Evolutionary conservation across 2,113 vertebrate species (phyloP), one percentile per base, ranked within the genome.

Genomic region (Zosterops borbonicus): DNA sequence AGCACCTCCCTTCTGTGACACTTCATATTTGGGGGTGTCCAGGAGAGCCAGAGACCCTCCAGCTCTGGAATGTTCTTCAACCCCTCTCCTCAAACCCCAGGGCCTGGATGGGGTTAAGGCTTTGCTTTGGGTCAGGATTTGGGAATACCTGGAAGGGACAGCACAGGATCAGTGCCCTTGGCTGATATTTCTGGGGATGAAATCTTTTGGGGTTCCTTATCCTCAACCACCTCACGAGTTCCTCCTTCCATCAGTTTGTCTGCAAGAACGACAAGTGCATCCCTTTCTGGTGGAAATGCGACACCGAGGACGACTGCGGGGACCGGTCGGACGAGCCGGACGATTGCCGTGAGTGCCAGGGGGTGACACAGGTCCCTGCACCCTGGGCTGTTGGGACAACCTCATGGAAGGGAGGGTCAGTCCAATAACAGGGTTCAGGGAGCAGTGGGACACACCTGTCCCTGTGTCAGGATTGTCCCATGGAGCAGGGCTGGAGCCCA

Each of bases 201-300:
- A 53, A 31, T 65, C 20, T 41, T 42, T 15, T 15, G 56, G 74
- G 29, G 9, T 25, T 86, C 18, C 37, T 37, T 5, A 1, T 21
- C 22, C 64, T 0, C 7, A 39, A 12, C 25, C 2, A 1, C 23
- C 44, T 28, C 76, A 62, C 5, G 1, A 9, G 11, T 15, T 60
- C 20, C 25, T 95, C 20, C 94, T 67, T 69, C 33, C 12, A 11
- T 87, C 49, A 99, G 99, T 99, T 99, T 94, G 99, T 99, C 74
- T 99, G 99, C 96, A 99, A 99, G 98, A 99, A 99, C 1, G 99
- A 99, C 98, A 99, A 99, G 92, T 99, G 99, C 98, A 99, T 99
- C 98, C 99, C 99, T 91, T 99, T 99, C 98, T 99, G 99, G 99
- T 99, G 99, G 99, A 99, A 99, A 97, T 99, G 99, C 87, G 99